A percentile compares a stretch with the other conserved stretches of the same genome.
These are phyloP conservation scores for Hemiscyllium ocellatum DNA, from an alignment of 2,113 vertebrate species.

Conservation along the genomic window DNA sequence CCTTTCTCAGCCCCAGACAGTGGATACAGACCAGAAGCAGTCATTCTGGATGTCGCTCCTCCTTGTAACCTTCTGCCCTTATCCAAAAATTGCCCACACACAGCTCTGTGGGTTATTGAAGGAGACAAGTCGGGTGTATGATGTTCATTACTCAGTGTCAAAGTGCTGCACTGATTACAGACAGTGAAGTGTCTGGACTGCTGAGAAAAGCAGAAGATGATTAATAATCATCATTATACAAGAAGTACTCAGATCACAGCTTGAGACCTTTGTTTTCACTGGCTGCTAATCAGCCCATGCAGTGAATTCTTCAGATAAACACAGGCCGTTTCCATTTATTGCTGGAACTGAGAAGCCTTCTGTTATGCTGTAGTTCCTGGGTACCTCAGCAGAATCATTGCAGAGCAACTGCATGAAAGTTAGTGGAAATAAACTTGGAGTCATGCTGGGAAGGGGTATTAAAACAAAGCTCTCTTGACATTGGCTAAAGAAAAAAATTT, in stretches of 20 bases:
- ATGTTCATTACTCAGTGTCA: background rate
- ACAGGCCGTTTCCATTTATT: background rate
- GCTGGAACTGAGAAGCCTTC: background rate
- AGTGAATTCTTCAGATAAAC: background rate
- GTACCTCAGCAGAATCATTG: background rate
- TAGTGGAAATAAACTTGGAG: conserved; percentile 13
- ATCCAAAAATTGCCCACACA: background rate
- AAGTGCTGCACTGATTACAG: background rate
- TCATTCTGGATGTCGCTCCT: background rate
- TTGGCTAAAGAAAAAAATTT: background rate
- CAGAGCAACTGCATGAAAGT: background rate
- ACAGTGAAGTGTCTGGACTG: background rate
- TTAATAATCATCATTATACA: conserved; percentile 11
- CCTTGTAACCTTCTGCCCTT: background rate
- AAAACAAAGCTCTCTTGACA: background rate
- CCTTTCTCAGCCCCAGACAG: background rate
- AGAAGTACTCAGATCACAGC: background rate
- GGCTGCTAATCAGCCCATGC: conserved; percentile 11
- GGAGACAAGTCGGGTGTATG: background rate
- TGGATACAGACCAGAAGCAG: background rate
- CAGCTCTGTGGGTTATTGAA: background rate
- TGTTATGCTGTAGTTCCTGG: background rate
- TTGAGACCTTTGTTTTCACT: conserved; percentile 20
- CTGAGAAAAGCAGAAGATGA: background rate
- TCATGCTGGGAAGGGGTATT: background rate